Percentiles rank a stretch among this genome's conserved stretches.
phyloP scores from a whole-genome alignment of 2,888 invertebrate genomes.

The Adelognathus sp. region DNA sequence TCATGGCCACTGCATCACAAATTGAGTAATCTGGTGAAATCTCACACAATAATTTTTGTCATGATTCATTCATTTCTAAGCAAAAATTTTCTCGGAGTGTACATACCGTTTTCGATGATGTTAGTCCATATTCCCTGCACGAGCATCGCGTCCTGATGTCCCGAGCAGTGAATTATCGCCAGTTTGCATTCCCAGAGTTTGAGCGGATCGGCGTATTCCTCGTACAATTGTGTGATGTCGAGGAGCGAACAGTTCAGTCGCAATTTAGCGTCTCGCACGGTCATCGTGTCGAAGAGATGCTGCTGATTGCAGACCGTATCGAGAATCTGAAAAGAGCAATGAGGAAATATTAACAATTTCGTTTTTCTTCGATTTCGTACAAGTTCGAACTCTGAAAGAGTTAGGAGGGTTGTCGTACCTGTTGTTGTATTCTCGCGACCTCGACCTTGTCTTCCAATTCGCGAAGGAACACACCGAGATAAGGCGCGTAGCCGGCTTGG shows the following conservation, averaged over 20 bases:
- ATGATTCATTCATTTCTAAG: too few species aligned
- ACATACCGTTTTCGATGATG: conserved; percentile 85
- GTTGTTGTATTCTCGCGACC: conserved; percentile 92
- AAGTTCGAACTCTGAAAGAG: not conserved
- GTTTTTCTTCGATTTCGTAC: not conserved
- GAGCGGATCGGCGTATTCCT: conserved; percentile 95
- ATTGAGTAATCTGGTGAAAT: too few species aligned
- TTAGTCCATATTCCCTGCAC: conserved; percentile 96
- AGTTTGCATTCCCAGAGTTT: conserved; percentile 96
- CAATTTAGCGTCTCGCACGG: conserved; percentile 83
- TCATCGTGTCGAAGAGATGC: conserved; percentile 69
- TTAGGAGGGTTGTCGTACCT: conserved; percentile 68
- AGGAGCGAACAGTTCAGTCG: conserved; percentile 91
- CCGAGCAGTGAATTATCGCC: conserved; percentile 96
- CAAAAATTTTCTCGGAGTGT: too few species aligned
- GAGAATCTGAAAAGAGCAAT: conserved; percentile 82
- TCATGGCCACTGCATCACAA: too few species aligned
- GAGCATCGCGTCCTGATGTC: conserved; percentile 93
- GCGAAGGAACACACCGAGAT: conserved; percentile 90
- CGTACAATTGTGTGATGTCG: conserved; percentile 94
- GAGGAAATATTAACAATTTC: conserved; percentile 18
- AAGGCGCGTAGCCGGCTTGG: conserved; percentile 87
- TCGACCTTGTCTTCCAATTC: conserved; percentile 97
- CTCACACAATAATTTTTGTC: too few species aligned
- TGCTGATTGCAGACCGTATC: conserved; percentile 85